Evolutionary conservation across 2,888 invertebrate species (phyloP), one percentile per base, ranked within the genome.

Genomic region (Ectropis crepuscularia): DNA sequence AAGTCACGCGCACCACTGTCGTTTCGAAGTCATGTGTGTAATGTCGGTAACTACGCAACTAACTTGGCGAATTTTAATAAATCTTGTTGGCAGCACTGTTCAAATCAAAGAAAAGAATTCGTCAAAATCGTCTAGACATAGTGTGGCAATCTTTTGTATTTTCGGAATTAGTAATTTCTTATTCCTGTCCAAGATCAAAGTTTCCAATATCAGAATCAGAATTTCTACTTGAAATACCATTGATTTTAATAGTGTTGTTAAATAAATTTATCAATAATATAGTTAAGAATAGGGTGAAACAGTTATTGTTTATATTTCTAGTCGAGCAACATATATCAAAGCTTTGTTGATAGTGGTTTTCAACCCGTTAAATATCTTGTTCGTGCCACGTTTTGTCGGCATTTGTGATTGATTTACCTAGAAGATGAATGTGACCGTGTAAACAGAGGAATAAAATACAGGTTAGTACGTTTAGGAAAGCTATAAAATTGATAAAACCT

Each of bases 351-450:
- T 41, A 9, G 8, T 41, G 10, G 7, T 9, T 6, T 41, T 5
- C 66, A 68, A 70, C 81, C 82, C 81, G 82, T 83, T 83, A 83
- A 65, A 49, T 77, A 77, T 79, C 66, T 61, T 46, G 39, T 37
- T 70, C 72, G 68, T 85, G 90, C 88, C 90, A 89, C 89, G 88
- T 89, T 88, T 74, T 71, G 75, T 78, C 65, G 76, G 77, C 72
- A 53, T 76, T 77, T 77, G 66, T 60, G 57, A 45, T 63, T 47
- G 65, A 72, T 69, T 70, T 70, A 37, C 16, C 11, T 10, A 57
- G n/a, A 80, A 79, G 76, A 86, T 83, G 83, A 54, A 61, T 66
- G 61, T 7, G 71, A 65, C 71, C 53, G 60, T 74, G 36, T 81
- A 70, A 76, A 51, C 42, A 63, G 41, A 46, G 12, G 50, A 63